These are phyloP conservation scores for Rhinichthys klamathensis DNA, from an alignment of 2,113 vertebrate genomes.

Conservation along the genomic window DNA sequence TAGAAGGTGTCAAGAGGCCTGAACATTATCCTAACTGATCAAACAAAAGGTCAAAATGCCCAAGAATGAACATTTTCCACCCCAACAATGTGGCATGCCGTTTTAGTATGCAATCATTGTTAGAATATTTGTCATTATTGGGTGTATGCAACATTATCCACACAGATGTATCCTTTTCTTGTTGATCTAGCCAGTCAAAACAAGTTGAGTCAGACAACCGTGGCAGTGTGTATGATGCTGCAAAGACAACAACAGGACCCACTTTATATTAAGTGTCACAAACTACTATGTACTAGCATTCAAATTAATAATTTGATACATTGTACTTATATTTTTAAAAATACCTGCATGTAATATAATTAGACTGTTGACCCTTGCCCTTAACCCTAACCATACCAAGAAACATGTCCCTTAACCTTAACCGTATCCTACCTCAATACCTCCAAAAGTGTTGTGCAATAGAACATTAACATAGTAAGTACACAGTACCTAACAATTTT, in stretches of 20 bases:
- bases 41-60: neutral
- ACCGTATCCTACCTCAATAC: neutral
- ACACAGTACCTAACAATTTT: too few relatives aligned
- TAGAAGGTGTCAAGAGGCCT: neutral
- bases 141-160: neutral
- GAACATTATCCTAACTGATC: neutral
- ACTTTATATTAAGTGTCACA: neutral
- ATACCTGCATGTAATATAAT: neutral
- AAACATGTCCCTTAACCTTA: neutral
- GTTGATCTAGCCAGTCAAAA: neutral
- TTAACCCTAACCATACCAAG: neutral
- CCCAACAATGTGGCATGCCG: neutral
- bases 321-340: neutral
- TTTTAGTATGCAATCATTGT: constrained; percentile 24
- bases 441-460: too few relatives aligned
- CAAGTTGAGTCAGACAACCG: neutral
- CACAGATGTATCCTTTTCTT: neutral
- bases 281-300: neutral
- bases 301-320: neutral
- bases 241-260: neutral
- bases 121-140: neutral
- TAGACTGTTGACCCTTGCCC: neutral
- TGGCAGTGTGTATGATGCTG: neutral
- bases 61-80: neutral
- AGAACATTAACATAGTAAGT: too few relatives aligned